Evolutionary conservation across 2,113 vertebrate species (phyloP), one percentile per base, ranked within the genome.

Genomic region (Leptobrachium leishanense): DNA sequence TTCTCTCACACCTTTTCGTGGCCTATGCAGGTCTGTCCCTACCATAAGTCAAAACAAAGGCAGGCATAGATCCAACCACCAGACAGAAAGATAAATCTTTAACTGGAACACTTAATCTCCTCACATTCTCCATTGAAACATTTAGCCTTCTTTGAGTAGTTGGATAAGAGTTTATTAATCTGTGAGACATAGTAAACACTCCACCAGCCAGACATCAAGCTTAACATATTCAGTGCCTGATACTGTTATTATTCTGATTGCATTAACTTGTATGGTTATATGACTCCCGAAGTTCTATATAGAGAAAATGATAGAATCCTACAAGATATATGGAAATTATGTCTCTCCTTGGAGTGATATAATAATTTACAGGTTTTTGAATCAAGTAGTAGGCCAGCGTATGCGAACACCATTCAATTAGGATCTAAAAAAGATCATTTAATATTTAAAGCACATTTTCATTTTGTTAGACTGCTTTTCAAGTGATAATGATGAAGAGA

Each of bases 151-250:
- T 80, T 67, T 74, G 71, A 80, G 71, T 68, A 46, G 64, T 63
- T 59, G 67, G 72, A 87, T 73, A 0, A 0, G 46, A 77, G 74
- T 42, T 76, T 68, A 72, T 89, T 84, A 78, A 84, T 84, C 71
- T 84, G 84, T 85, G 87, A 87, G 84, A 79, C 82, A 84, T 85
- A 83, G 84, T 88, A 79, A 79, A 82, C 85, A 85, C 84, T 83
- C 82, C 86, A 70, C 77, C 67, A 81, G 81, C 73, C 75, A 66
- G 74, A 82, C 59, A 2, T 83, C 71, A 82, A 76, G 83, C 72
- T 73, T 82, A 68, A 43, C 55, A 11, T 15, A 8, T 12, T 59
- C 10, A 7, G 6, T 15, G 10, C 2, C 55, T 12, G 11, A 59
- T 3, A 59, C 13, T 3, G 55, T 12, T 59, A 13, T 1, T 5